These are phyloP conservation scores for Acrocephalus arundinaceus DNA, from an alignment of 2,113 vertebrate genomes.

Conservation along the genomic window DNA sequence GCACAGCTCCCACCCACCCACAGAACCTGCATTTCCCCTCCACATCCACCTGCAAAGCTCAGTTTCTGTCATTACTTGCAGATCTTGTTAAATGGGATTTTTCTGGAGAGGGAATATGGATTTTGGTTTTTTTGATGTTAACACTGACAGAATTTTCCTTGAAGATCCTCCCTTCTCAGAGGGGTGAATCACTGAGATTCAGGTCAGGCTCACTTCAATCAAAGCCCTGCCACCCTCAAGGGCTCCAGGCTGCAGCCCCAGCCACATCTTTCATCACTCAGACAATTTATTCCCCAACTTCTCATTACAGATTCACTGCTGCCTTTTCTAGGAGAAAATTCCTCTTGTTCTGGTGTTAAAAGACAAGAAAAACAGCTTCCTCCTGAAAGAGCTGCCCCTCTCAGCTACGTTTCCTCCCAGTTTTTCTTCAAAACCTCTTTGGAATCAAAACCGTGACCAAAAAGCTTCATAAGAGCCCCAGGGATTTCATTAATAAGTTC, in stretches of 20 bases:
- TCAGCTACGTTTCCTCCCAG: rapidly evolving
- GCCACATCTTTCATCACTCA: neutral
- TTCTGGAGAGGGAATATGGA: rapidly evolving
- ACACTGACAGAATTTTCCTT: neutral
- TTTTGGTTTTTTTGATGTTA: neutral
- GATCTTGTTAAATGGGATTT: neutral
- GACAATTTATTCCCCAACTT: neutral
- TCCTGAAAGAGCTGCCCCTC: neutral
- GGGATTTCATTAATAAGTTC: neutral
- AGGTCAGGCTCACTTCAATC: neutral
- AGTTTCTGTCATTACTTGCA: neutral
- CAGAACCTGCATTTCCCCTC: neutral
- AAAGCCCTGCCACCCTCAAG: neutral
- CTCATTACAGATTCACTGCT: neutral
- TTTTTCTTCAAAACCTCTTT: neutral
- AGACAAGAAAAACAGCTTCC: neutral
- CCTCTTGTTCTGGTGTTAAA: neutral
- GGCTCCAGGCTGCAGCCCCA: neutral
- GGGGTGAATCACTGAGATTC: neutral
- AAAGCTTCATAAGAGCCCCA: neutral
- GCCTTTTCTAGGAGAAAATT: neutral
- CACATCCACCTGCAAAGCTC: too few relatives aligned
- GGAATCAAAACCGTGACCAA: neutral
- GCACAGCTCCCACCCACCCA: neutral
- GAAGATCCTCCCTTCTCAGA: neutral